Conservation (phyloP, 2,888 invertebrate species). For the Zelleria hepariella region DNA sequence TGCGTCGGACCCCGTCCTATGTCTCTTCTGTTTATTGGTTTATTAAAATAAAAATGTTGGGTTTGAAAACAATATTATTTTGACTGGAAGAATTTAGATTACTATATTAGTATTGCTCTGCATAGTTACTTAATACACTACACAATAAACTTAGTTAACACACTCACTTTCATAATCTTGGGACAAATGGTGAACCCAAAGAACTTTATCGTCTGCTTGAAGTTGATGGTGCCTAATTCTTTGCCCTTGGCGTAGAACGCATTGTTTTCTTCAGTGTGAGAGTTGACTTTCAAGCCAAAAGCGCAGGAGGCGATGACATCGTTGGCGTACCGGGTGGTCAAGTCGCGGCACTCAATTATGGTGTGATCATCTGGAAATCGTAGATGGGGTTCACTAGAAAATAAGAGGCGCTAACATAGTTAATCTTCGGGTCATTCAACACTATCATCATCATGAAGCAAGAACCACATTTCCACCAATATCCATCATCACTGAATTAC, state of each 20-base stretch:
- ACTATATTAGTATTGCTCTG: not conserved
- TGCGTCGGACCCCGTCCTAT: no score
- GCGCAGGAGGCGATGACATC: constrained; percentile 69
- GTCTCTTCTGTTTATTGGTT: no score
- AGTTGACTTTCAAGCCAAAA: constrained; percentile 68
- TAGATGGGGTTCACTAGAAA: no score
- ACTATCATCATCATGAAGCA: no score
- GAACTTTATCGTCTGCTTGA: constrained; percentile 23
- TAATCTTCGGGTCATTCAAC: no score
- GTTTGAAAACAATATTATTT: not conserved
- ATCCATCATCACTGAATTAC: no score
- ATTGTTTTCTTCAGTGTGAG: constrained; percentile 60
- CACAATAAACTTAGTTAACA: no score
- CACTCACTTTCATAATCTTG: not conserved
- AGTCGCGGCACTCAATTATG: constrained; percentile 51
- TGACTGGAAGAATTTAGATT: not conserved
- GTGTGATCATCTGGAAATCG: constrained; percentile 22
- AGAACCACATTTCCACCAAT: no score
- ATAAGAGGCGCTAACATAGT: no score
- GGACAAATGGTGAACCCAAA: constrained; percentile 14
- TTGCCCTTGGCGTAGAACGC: constrained; percentile 68
- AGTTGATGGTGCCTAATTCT: constrained; percentile 34
- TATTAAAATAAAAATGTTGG: not conserved
- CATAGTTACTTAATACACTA: no score
- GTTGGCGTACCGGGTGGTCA: constrained; percentile 55